Percentiles rank a stretch among this genome's conserved stretches.
Evolutionary conservation across 2,888 invertebrate species (phyloP).

Genomic region (Dermolepida albohirtum): DNA sequence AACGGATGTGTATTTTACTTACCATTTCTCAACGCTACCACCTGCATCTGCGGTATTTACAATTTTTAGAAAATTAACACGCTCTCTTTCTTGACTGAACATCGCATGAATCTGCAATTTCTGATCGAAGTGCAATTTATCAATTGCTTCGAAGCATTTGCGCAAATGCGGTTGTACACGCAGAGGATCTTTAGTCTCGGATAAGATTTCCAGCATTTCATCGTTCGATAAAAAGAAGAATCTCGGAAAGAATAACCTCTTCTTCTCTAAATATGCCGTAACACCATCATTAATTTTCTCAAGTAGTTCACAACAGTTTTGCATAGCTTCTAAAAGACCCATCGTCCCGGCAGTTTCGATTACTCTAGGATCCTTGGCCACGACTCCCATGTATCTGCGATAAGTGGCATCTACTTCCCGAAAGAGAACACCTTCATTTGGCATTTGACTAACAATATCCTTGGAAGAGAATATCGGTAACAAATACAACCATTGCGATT

Average conservation of each 20-base stretch:
- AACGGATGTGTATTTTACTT: background rate
- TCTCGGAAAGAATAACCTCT: slow-evolving; percentile 84
- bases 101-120: slow-evolving; percentile 80
- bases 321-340: slow-evolving; percentile 78
- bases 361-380: slow-evolving; percentile 74
- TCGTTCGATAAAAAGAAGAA: slow-evolving; percentile 94
- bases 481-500: slow-evolving; percentile 87
- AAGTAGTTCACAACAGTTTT: slow-evolving; percentile 75
- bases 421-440: slow-evolving; percentile 85
- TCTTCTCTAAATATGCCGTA: slow-evolving; percentile 85
- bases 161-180: slow-evolving; percentile 88
- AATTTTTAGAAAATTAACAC: slow-evolving; percentile 71
- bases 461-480: slow-evolving; percentile 89
- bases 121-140: slow-evolving; percentile 77
- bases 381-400: slow-evolving; percentile 73
- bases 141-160: slow-evolving; percentile 90
- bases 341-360: slow-evolving; percentile 74
- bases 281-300: slow-evolving; percentile 88
- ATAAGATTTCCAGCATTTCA: slow-evolving; percentile 90
- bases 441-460: slow-evolving; percentile 88
- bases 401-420: slow-evolving; percentile 78
- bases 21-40: slow-evolving; percentile 89
- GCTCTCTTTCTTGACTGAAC: slow-evolving; percentile 82
- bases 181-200: slow-evolving; percentile 87
- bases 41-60: slow-evolving; percentile 79